Evolutionary conservation across 2,888 invertebrate species (phyloP), one percentile per base, ranked within the genome.

Genomic region (Troides aeacus): DNA sequence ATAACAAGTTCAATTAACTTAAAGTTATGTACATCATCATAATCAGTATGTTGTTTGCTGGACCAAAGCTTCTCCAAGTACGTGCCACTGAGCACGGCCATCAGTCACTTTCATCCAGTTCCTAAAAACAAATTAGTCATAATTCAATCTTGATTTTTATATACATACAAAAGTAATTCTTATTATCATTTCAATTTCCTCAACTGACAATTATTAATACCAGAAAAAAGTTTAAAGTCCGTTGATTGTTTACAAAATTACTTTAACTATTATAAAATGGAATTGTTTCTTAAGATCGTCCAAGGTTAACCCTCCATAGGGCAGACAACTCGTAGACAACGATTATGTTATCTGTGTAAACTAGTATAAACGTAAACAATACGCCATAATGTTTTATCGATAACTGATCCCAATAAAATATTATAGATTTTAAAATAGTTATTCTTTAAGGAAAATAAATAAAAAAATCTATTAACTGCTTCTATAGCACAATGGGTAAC

Each of bases 281-380:
- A 39, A 63, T 50, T 70, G 21, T 62, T 0, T n/a, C 15, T 23
- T 50, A 50, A 21, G 23, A 23, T 62, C 62, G 62, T 79, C 81
- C 84, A 84, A 84, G 83, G 84, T 76, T 71, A 39, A 62, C 62
- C 12, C 61, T 62, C 69, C 82, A 79, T 77, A 75, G 72, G 72
- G 68, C 78, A 84, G 85, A 84, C 84, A 75, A 76, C 76, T 73
- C 73, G 53, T n/a, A 53, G 53, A 53, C 84, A 63, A 46, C 64
- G 78, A 79, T 82, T 80, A 78, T 69, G 65, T 46, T 59, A 66
- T 66, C 65, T n/a, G 0, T 53, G 6, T n/a, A 53, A 53, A 53
- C n/a, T 18, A 53, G n/a, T n/a, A 6, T 18, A 5, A 60, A 46
- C 15, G 39, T 66, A 59, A 46, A 66, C 21, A 46, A 59, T 24